A percentile compares a stretch with the other conserved stretches of the same genome.
Evolutionary conservation across 2,797 vertebrate genomes (phyloP).

Genomic region (Karalla daura): DNA sequence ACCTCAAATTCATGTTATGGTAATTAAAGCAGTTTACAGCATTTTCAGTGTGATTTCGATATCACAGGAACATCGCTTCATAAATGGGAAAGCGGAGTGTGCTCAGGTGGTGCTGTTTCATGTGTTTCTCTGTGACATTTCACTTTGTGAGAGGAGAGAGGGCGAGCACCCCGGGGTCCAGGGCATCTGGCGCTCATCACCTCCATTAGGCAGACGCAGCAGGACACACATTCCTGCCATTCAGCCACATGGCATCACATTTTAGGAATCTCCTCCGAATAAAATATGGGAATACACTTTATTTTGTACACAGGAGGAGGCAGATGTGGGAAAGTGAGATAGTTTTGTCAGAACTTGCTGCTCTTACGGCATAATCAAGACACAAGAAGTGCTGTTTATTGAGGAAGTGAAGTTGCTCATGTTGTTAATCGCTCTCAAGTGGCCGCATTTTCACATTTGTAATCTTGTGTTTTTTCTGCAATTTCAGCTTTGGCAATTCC

Average conservation of each 20-base stretch:
- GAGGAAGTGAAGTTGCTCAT: not conserved
- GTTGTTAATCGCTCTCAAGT: not conserved
- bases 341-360: no score
- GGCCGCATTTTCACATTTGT: not conserved
- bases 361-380: no score
- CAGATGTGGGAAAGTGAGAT: not conserved
- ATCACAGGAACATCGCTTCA: not conserved
- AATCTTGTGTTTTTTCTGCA: not conserved
- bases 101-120: conserved; percentile 6
- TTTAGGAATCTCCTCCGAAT: conserved; percentile 13
- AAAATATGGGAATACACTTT: not conserved
- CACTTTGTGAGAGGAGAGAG: not conserved
- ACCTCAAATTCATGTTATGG: conserved; percentile 3
- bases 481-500: not conserved
- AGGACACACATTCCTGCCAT: conserved; percentile 24
- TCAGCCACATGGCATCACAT: conserved; percentile 21
- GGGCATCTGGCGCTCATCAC: conserved; percentile 35
- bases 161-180: conserved; percentile 2
- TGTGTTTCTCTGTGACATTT: not conserved
- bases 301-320: not conserved
- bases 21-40: conserved; percentile 7
- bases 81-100: not conserved
- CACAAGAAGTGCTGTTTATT: not conserved
- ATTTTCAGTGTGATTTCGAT: conserved; percentile 1
- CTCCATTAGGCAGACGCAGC: conserved; percentile 24